A percentile compares a stretch with the other conserved stretches of the same genome.
phyloP scores from a whole-genome alignment of 2,113 vertebrate species.

The Caracal caracal region DNA sequence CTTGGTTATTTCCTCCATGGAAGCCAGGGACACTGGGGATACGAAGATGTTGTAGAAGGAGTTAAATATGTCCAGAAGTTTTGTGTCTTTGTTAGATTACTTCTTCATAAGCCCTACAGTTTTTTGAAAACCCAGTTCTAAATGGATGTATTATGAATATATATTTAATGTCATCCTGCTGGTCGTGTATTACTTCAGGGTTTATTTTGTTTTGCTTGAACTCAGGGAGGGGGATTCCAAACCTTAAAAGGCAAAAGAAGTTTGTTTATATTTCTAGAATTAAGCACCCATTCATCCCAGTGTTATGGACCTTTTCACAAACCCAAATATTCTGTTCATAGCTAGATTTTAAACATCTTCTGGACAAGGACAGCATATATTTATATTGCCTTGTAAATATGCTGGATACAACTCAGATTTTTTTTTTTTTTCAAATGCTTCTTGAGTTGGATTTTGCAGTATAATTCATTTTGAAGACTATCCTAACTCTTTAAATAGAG shows the following conservation, averaged over 20 bases:
- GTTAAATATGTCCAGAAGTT: not conserved
- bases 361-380: not conserved
- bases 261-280: conserved; percentile 34
- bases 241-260: not conserved
- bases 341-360: not conserved
- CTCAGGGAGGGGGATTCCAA: not conserved
- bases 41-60: not conserved
- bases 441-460: not conserved
- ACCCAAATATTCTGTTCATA: not conserved
- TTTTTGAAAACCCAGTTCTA: not conserved
- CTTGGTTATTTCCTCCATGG: not conserved
- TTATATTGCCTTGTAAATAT: not conserved
- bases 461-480: not conserved
- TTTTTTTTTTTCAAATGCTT: not conserved
- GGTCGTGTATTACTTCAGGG: not conserved
- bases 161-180: not conserved
- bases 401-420: not conserved
- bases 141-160: not conserved
- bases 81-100: not conserved
- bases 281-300: not conserved
- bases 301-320: not conserved
- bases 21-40: not conserved
- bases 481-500: not conserved
- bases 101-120: not conserved
- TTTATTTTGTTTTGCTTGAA: not conserved